Evolutionary conservation across 1,140 invertebrate species (phyloP), one percentile per base, ranked within the genome.

Genomic region (Drosophila santomea): DNA sequence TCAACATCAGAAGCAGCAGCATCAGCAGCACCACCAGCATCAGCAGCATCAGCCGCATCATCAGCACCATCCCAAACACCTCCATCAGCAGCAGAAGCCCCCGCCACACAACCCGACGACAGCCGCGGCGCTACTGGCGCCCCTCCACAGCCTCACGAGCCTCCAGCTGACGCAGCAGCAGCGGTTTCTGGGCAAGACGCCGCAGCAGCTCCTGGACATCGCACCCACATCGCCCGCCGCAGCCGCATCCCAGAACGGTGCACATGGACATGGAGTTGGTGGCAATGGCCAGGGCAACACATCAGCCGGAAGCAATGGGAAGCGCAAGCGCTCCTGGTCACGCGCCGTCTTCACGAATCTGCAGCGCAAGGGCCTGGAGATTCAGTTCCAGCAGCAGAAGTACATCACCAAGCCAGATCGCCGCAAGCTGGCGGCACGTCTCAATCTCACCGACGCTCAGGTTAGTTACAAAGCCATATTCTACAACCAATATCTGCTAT

Each of bases 371-470:
- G 98, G 98, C 0, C 93, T 99, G 35, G 98, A 99, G 93, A 96
- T 98, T 73, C 93, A 98, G 83, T 99, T 99, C 93, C 97, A 98
- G 92, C 95, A 98, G 14, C 98, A 99, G 93, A 99, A 99, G 93
- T 99, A 99, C 92, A 99, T 99, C 85, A 98, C 97, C 50, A 99
- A 99, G 92, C 98, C 98, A 0, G 98, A 99, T 93, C 94, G 98
- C 84, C 97, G 98, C 92, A 98, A 99, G 90, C 93, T 99, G 38
- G 98, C 98, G 0, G 97, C 98, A 80, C 98, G 98, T 83, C 94
- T 99, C 5, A 98, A 98, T 20, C 95, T 99, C 1, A 99, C 98
- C 80, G 98, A 99, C 91, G 97, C 97, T 63, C 97, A 98, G 95
- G 97, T 98, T 79, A 94, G 84, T 57, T 43, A 4, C 25, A 2